Evolutionary conservation across 2,113 vertebrate species (phyloP).

Genomic region (Corythornis cristatus): DNA sequence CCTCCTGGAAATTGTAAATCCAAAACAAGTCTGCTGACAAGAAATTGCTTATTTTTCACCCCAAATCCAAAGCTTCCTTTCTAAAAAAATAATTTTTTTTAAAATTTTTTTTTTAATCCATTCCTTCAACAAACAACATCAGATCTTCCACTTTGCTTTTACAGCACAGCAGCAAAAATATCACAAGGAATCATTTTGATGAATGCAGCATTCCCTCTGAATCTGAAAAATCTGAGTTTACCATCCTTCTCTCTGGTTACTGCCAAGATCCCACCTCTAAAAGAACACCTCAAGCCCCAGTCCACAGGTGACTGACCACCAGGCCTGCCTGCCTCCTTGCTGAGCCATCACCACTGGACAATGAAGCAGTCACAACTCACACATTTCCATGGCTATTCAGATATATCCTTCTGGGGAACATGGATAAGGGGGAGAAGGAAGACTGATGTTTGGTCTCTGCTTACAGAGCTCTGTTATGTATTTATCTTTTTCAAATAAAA

Average conservation of each 20-base stretch:
- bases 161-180: not conserved
- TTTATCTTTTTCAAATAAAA: not conserved
- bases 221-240: not conserved
- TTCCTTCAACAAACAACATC: not conserved
- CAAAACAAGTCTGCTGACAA: not conserved
- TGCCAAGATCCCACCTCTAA: not conserved
- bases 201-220: not conserved
- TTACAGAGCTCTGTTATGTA: not conserved
- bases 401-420: rapidly evolving
- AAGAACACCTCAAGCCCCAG: not conserved
- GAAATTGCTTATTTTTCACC: not conserved
- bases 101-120: too few species aligned
- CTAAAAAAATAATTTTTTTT: too few species aligned
- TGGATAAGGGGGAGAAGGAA: not conserved
- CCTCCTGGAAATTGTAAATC: not conserved
- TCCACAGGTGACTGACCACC: not conserved
- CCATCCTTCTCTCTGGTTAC: not conserved
- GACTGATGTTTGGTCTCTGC: not conserved
- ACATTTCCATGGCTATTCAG: rapidly evolving
- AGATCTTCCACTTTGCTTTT: not conserved
- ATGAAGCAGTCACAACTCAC: rapidly evolving
- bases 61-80: not conserved
- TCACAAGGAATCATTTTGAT: not conserved
- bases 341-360: not conserved
- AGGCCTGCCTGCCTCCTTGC: not conserved